Evolutionary conservation across 2,797 vertebrate genomes (phyloP).

Genomic region (Microctenopoma steveboyesi): DNA sequence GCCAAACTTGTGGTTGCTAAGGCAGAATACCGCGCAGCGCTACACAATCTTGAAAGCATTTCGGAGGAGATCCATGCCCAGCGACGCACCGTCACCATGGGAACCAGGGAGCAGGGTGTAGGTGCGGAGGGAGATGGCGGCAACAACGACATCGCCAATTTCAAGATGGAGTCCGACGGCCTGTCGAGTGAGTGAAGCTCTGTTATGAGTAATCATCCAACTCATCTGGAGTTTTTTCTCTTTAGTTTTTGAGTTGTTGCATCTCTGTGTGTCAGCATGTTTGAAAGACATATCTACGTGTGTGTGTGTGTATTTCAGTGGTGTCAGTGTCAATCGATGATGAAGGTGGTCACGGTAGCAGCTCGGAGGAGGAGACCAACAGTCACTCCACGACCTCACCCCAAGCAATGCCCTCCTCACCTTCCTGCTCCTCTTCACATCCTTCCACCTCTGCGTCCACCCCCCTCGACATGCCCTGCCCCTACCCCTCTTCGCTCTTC

Average conservation of each 20-base stretch:
- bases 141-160: constrained; percentile 83
- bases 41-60: constrained; percentile 94
- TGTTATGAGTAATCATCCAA: background rate
- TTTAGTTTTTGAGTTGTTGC: background rate
- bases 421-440: constrained; percentile 44
- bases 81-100: constrained; percentile 89
- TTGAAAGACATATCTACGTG: constrained; percentile 18
- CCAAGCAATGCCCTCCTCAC: constrained; percentile 72
- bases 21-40: constrained; percentile 90
- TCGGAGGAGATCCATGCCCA: constrained; percentile 96
- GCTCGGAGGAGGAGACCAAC: constrained; percentile 91
- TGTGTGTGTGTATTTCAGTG: constrained; percentile 83
- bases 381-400: constrained; percentile 80
- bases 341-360: constrained; percentile 85
- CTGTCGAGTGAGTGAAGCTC: constrained; percentile 88
- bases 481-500: constrained; percentile 51
- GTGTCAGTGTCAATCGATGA: constrained; percentile 93
- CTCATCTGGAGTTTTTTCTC: background rate
- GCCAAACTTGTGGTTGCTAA: constrained; percentile 90
- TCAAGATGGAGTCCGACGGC: constrained; percentile 88
- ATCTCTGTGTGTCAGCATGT: constrained; percentile 69
- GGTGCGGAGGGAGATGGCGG: constrained; percentile 88
- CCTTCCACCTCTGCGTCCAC: constrained; percentile 60
- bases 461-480: constrained; percentile 76
- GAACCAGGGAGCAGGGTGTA: constrained; percentile 91